Evolutionary conservation across 2,888 invertebrate species (phyloP), one percentile per base, ranked within the genome.

Genomic region (Hirtodrosophila confusa): DNA sequence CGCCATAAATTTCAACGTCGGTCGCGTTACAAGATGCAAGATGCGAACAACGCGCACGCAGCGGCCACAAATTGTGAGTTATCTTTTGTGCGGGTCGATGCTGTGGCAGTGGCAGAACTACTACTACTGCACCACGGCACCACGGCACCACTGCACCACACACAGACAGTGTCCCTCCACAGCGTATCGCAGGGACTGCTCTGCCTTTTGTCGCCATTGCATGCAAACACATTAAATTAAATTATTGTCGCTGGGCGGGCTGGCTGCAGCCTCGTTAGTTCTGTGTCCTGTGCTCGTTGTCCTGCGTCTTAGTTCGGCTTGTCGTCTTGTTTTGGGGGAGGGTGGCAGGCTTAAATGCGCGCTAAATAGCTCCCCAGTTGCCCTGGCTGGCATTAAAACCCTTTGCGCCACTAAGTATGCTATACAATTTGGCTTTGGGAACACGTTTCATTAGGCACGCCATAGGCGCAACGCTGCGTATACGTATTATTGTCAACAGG

Each of bases 201-300:
- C 17, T 64, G 64, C 57, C 47, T 43, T 75, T 64, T 65, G 78
- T 66, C 49, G 74, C 61, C 69, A 64, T 80, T 86, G 80, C 78
- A 87, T 88, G 86, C 85, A 85, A 85, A 87, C 82, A 85, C 85
- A 85, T 85, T 85, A 85, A 85, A 85, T 85, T 85, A 88, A 85
- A 85, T 88, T 85, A 85, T 85, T 85, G 88, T 78, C 85, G 69
- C 75, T 53, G 78, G 73, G 68, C 54, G 7, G 67, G 53, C 64
- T 62, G 75, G 35, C 39, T 33, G 51, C 69, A 62, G 45, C 48
- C 35, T 56, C 54, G 33, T 31, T 27, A 35, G 31, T 40, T 39
- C 27, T 27, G 27, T 27, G 27, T 27, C 50, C 40, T 31, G 4
- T 31, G 31, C 53, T 50, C 60, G 54, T 53, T 57, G 68, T 69